Base-by-base conservation (phyloP, 2,888 invertebrate genomes). In the Drosophila aldrichi region DNA sequence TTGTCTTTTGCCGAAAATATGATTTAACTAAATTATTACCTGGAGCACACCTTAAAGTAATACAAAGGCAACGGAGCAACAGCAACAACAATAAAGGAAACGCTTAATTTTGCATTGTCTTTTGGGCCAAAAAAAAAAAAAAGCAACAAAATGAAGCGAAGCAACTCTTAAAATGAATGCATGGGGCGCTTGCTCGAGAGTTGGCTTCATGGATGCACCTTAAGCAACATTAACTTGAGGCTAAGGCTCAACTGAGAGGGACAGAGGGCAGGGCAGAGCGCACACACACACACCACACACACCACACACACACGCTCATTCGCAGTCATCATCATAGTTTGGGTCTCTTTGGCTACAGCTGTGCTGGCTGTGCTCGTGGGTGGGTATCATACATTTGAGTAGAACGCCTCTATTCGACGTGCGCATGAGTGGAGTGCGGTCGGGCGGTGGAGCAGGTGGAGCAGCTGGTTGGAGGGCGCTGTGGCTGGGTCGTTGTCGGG, bases 371-470 rank as follows among this genome's bases (percentile, higher is more conserved):
- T 82, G 91, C 91, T 91, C 91, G 91, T 91, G 92, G 91, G 91
- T 91, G 91, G 91, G 91, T 91, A 91, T 92, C 92, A 91, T 91
- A 91, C 92, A 92, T 91, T 92, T 91, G 91, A 90, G 85, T 84
- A 91, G 88, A 91, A 92, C 91, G 92, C 91, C 91, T 88, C 84
- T 91, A 91, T 92, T 89, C 82, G 89, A 88, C 82, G 82, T 88
- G 82, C 81, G 71, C 89, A 86, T 74, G 81, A 82, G 83, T 72
- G 72, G 62, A 65, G 73, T 65, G 70, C 38, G 44, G 14, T 40
- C 32, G 48, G 57, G 6, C 41, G 59, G 34, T 2, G 16, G 16
- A 25, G 54, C 54, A 51, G 48, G 32, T 44, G 25, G 34, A 34
- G 16, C 12, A 36, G 14, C 20, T 18, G 55, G 41, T 43, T 43